Conservation (phyloP, 2,888 invertebrate species). For the Cinara cedri region DNA sequence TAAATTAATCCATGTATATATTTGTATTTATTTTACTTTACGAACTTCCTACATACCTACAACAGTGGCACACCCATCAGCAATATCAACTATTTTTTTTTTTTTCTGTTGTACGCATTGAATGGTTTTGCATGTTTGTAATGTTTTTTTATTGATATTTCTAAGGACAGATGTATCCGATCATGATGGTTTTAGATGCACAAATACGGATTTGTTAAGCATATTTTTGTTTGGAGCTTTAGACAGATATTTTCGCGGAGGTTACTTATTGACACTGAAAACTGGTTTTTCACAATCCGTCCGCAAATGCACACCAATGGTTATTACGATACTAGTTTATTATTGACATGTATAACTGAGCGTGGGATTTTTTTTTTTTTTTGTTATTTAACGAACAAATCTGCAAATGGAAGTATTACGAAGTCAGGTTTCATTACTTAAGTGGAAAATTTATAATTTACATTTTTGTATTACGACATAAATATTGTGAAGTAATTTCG, state of each 20-base stretch:
- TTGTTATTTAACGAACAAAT: conserved; percentile 2
- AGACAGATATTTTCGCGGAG: conserved; percentile 11
- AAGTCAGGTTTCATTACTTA: not conserved
- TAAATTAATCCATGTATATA: too few species aligned
- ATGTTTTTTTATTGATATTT: not conserved
- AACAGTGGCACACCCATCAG: too few species aligned
- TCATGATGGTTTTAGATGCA: conserved; percentile 7
- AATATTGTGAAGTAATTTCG: not conserved
- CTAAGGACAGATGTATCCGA: not conserved
- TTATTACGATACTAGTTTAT: conserved; percentile 5
- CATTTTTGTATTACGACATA: not conserved
- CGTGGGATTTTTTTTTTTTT: conserved; percentile 3
- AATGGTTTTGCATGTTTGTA: not conserved
- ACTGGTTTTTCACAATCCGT: conserved; percentile 23
- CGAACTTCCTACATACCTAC: too few species aligned
- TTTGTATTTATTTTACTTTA: too few species aligned
- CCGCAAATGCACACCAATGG: not conserved
- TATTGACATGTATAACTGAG: conserved; percentile 19
- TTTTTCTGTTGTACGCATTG: not conserved
- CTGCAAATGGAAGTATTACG: not conserved
- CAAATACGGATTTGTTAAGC: conserved; percentile 30
- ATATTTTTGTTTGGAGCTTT: not conserved
- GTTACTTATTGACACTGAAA: conserved; percentile 9
- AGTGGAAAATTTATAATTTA: conserved; percentile 20
- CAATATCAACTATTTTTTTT: too few species aligned